These are phyloP conservation scores for Oryzaephilus surinamensis DNA, from an alignment of 1,140 invertebrate species.

Conservation along the genomic window DNA sequence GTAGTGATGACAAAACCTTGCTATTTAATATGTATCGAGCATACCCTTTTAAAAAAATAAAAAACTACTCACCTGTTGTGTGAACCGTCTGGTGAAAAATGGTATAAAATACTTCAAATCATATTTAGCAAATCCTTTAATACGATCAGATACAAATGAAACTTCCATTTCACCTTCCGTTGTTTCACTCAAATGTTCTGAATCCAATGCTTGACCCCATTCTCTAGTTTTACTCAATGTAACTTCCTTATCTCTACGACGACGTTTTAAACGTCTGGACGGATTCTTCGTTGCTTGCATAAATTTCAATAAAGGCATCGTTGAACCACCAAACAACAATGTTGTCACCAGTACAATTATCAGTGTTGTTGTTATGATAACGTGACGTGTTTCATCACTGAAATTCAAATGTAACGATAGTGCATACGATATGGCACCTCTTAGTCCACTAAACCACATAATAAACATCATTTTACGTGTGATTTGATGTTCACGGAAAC, in stretches of 20 bases:
- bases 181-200: constrained; percentile 89
- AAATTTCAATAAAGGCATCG: constrained; percentile 91
- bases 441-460: constrained; percentile 97
- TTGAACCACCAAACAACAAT: constrained; percentile 88
- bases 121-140: constrained; percentile 76
- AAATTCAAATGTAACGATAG: constrained; percentile 93
- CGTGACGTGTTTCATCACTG: constrained; percentile 83
- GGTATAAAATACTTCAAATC: constrained; percentile 92
- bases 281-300: constrained; percentile 48
- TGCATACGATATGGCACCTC: constrained; percentile 97
- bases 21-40: neutral
- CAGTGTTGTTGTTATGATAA: constrained; percentile 94
- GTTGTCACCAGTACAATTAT: constrained; percentile 95
- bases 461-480: constrained; percentile 98
- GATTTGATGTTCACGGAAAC: constrained; percentile 95
- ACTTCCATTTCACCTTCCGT: constrained; percentile 91
- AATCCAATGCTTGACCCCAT: constrained; percentile 91
- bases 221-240: constrained; percentile 94
- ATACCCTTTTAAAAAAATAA: neutral
- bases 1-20: too few species aligned
- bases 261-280: constrained; percentile 39
- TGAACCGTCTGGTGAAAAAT: constrained; percentile 90
- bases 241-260: constrained; percentile 71
- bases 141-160: constrained; percentile 51
- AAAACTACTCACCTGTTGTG: constrained; percentile 58